Conservation (phyloP, 2,888 invertebrate genomes). For the Galeruca laticollis region DNA sequence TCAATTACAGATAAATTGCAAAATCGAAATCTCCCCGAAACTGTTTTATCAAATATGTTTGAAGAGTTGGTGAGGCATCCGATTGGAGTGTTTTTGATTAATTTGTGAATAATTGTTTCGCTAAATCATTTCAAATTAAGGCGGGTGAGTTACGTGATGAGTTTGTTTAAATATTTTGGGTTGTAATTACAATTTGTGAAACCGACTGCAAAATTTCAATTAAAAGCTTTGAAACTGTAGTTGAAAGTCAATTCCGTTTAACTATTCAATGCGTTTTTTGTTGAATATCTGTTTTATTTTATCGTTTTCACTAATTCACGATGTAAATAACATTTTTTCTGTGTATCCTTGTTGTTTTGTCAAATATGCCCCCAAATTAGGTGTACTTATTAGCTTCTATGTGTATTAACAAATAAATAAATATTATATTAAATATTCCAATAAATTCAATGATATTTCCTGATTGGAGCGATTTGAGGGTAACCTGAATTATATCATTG, state of each 20-base stretch:
- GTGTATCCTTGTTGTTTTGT: too few relatives aligned
- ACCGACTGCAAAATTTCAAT: neutral
- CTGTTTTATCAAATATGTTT: neutral
- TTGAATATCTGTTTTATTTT: too few relatives aligned
- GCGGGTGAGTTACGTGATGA: conserved; percentile 4
- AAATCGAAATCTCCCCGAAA: conserved; percentile 9
- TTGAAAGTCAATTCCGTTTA: neutral
- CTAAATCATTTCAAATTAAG: conserved; percentile 5
- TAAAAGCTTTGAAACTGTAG: neutral
- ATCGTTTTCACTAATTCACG: too few relatives aligned
- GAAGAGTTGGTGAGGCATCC: neutral
- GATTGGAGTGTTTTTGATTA: conserved; percentile 6
- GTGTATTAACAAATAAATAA: too few relatives aligned
- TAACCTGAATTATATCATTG: too few relatives aligned
- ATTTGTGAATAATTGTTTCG: conserved; percentile 4
- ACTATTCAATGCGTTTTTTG: too few relatives aligned
- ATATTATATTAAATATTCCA: too few relatives aligned
- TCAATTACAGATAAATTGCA: conserved; percentile 46
- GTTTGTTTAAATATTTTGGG: neutral
- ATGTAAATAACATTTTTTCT: too few relatives aligned
- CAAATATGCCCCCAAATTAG: too few relatives aligned
- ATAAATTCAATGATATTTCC: too few relatives aligned
- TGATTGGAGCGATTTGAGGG: too few relatives aligned
- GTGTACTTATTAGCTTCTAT: too few relatives aligned
- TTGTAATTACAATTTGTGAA: neutral